Base-by-base conservation (phyloP, 2,888 invertebrate genomes). In the Acleris cristana region DNA sequence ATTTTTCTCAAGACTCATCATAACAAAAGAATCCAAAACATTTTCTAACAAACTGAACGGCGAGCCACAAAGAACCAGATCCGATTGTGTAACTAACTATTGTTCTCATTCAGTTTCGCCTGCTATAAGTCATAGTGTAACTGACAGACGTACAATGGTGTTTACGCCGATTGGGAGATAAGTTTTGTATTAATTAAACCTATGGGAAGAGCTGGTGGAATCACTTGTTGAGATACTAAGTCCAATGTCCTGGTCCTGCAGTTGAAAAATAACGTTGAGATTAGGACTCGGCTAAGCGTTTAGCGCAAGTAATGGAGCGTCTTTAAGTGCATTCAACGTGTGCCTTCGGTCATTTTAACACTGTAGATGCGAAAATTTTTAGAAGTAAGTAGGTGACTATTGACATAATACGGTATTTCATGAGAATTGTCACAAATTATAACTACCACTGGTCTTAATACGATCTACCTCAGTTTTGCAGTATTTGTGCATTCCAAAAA, bases 61-160 rank as follows among this genome's bases (percentile, higher is more conserved):
- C 40, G 3, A 40, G 14, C 40, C 14, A 40, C 40, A 40, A 40
- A 40, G 40, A 40, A 40, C 40, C 66, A 66, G 61, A 56, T 61
- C 56, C 19, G 61, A 66, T 66, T 66, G 66, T 66, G 66, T 44
- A 66, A 66, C 66, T 16, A 53, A 49, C 66, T 49, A 66, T 66
- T 66, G 66, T 66, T 66, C 66, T 19, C 52, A 60, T 52, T 55
- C 49, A 51, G 66, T 51, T 51, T 51, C 65, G 26, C 56, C 40
- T 56, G 49, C 65, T 53, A 49, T 65, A 61, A 66, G 59, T 66
- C 66, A 66, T 66, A 61, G 61, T 48, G 48, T 55, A 55, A 65
- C 60, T 51, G 51, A 55, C 49, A 26, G 45, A 45, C 23, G 34
- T 40, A 65, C 65, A 65, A 65, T 66, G 44, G 60, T 60, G 49